These are phyloP conservation scores for Damaliscus lunatus DNA, from an alignment of 2,113 vertebrate species.

Conservation along the genomic window DNA sequence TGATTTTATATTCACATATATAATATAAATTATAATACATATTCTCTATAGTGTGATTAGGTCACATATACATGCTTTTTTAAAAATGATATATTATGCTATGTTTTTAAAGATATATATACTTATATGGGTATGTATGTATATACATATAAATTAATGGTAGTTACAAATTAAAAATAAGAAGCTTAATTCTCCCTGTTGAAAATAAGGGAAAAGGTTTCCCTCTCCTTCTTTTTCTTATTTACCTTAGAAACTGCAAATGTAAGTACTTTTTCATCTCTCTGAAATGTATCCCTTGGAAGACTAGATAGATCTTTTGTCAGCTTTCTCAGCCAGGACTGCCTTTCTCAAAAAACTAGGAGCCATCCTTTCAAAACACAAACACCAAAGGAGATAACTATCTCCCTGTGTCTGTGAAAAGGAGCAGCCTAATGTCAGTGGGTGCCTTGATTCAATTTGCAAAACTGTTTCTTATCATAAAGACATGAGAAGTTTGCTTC, in stretches of 20 bases:
- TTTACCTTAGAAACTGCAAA: background rate
- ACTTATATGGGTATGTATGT: background rate
- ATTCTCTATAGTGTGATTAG: background rate
- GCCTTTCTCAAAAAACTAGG: background rate
- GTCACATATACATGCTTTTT: background rate
- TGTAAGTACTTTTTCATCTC: background rate
- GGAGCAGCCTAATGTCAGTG: background rate
- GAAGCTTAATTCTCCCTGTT: background rate
- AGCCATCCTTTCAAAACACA: background rate
- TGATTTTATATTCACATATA: conserved; percentile 1
- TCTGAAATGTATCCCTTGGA: background rate
- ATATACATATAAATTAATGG: background rate
- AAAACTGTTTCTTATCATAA: background rate
- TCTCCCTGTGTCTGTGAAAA: background rate
- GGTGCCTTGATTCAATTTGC: background rate
- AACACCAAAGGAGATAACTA: background rate
- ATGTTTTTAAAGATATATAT: background rate
- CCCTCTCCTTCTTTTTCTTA: conserved; percentile 7
- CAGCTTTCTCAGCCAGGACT: background rate
- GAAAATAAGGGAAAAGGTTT: background rate
- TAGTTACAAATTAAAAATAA: conserved; percentile 29
- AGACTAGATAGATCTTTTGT: background rate
- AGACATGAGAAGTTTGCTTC: background rate
- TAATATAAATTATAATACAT: background rate
- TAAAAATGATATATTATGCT: background rate